phyloP scores from a whole-genome alignment of 2,113 vertebrate species.

The Maylandia zebra region DNA sequence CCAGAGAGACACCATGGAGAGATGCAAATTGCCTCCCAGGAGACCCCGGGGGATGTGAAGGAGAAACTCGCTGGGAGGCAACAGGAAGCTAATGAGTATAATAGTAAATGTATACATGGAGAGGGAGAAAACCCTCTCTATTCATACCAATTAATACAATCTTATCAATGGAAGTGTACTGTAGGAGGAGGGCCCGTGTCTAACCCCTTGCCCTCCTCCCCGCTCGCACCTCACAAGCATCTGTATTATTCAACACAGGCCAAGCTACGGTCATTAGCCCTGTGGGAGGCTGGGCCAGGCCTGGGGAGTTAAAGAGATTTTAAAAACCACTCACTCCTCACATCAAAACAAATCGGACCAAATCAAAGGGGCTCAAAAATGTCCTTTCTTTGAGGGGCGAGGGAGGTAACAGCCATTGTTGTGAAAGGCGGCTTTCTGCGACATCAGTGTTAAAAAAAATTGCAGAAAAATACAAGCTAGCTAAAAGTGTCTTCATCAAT shows the following conservation, averaged over 20 bases:
- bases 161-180: constrained; percentile 65
- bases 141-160: constrained; percentile 74
- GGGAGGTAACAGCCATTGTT: constrained; percentile 25
- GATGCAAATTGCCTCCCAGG: constrained; percentile 77
- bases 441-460: background rate
- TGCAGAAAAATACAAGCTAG: background rate
- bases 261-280: constrained; percentile 64
- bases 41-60: constrained; percentile 64
- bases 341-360: constrained; percentile 68
- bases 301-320: constrained; percentile 68
- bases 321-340: constrained; percentile 70
- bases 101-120: constrained; percentile 76
- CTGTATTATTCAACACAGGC: constrained; percentile 57
- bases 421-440: background rate
- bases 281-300: constrained; percentile 51
- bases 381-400: constrained; percentile 27
- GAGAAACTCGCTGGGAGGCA: constrained; percentile 68
- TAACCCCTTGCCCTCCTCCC: constrained; percentile 42
- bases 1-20: constrained; percentile 67
- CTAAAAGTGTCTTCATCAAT: background rate
- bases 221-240: constrained; percentile 12
- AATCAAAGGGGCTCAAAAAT: constrained; percentile 64
- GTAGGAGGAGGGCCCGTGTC: constrained; percentile 20
- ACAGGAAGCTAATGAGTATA: constrained; percentile 75
- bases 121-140: constrained; percentile 41